Conservation (phyloP, 2,888 invertebrate genomes). For the Dicyrtoma fusca region DNA sequence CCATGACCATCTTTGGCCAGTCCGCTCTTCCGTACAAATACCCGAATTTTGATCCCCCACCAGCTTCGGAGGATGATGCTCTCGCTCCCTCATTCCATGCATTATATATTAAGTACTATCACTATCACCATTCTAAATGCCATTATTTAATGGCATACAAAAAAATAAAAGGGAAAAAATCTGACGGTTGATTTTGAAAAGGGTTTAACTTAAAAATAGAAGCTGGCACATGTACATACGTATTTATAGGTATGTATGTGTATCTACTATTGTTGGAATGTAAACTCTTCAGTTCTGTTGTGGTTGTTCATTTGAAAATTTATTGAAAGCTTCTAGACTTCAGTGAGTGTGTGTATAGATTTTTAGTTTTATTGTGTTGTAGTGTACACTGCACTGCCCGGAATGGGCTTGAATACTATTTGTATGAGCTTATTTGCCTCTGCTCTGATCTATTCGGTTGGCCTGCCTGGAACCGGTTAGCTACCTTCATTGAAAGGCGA, state of each 20-base stretch:
- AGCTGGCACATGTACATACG: no score
- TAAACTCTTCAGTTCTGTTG: not conserved
- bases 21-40: not conserved
- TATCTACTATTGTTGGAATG: not conserved
- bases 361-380: not conserved
- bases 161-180: no score
- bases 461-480: conserved; percentile 20
- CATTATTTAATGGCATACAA: no score
- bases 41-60: not conserved
- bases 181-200: no score
- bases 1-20: not conserved
- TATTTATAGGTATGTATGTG: not conserved
- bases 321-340: conserved; percentile 26
- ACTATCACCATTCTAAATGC: no score
- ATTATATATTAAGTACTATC: no score
- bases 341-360: not conserved
- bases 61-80: no score
- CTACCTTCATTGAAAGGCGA: conserved; percentile 33
- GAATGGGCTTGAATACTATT: not conserved
- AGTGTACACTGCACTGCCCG: not conserved
- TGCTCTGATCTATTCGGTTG: not conserved
- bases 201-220: no score
- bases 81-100: no score
- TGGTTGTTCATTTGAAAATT: not conserved
- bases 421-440: not conserved